A percentile compares a stretch with the other conserved stretches of the same genome.
Conservation (phyloP, 2,113 vertebrate species). For the Chloropsis cyanopogon region DNA sequence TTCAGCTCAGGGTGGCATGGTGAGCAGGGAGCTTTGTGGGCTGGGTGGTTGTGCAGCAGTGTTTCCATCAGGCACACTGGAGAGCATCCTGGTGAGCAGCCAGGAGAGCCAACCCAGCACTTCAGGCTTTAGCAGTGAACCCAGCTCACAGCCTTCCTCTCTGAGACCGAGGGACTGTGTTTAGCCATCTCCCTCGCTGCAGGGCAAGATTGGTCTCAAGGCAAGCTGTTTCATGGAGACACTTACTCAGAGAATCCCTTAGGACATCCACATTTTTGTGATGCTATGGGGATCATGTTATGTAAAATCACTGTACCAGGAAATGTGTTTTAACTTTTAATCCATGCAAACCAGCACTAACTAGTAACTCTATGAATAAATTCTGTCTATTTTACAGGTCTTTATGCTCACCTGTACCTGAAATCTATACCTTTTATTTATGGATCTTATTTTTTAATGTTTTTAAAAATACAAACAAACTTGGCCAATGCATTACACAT, state of each 20-base stretch:
- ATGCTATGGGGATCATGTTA: neutral
- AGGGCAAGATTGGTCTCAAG: neutral
- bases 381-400: neutral
- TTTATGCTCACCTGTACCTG: neutral
- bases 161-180: neutral
- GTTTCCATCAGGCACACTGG: neutral
- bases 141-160: neutral
- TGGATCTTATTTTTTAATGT: neutral
- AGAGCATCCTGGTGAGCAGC: neutral
- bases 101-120: rapidly evolving
- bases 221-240: neutral
- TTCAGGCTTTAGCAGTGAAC: neutral
- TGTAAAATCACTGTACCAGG: neutral
- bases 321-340: neutral
- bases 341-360: neutral
- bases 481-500: neutral
- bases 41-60: rapidly evolving
- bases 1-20: neutral
- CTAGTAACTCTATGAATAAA: neutral
- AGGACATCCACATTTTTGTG: neutral
- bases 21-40: rapidly evolving
- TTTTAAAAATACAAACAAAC: neutral
- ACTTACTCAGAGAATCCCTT: neutral
- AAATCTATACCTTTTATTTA: neutral
- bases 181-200: neutral